Percentiles rank a stretch among this genome's conserved stretches.
Evolutionary conservation across 2,888 invertebrate genomes (phyloP).

Genomic region (Koerneria pararmatus): DNA sequence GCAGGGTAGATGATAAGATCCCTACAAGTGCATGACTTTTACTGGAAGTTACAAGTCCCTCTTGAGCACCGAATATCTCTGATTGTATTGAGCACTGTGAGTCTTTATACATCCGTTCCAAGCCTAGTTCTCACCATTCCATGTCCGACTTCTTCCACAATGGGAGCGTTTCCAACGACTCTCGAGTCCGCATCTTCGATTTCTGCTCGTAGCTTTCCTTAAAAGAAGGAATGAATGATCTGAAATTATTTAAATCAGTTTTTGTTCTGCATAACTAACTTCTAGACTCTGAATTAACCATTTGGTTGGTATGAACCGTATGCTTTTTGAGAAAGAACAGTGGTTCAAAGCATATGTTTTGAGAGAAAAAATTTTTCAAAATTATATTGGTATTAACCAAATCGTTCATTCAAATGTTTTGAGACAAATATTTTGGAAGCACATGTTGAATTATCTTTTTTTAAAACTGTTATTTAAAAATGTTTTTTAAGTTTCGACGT

Average conservation of each 20-base stretch:
- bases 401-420: too few species aligned
- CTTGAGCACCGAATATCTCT: background rate
- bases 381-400: too few species aligned
- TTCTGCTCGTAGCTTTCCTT: constrained; percentile 57
- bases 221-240: background rate
- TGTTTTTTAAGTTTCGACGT: too few species aligned
- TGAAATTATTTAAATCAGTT: background rate
- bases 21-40: background rate
- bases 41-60: background rate
- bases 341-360: too few species aligned
- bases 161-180: constrained; percentile 40
- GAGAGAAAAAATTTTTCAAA: too few species aligned
- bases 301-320: too few species aligned
- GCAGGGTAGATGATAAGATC: background rate
- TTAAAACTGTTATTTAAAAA: too few species aligned
- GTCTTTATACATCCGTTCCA: background rate
- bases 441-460: too few species aligned
- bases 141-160: constrained; percentile 50
- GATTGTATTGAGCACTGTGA: background rate
- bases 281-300: too few species aligned
- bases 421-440: too few species aligned
- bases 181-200: constrained; percentile 55
- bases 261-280: too few species aligned
- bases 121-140: constrained; percentile 36
- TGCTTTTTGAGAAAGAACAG: too few species aligned